Evolutionary conservation across 2,797 vertebrate genomes (phyloP).

Genomic region (Dallia pectoralis): DNA sequence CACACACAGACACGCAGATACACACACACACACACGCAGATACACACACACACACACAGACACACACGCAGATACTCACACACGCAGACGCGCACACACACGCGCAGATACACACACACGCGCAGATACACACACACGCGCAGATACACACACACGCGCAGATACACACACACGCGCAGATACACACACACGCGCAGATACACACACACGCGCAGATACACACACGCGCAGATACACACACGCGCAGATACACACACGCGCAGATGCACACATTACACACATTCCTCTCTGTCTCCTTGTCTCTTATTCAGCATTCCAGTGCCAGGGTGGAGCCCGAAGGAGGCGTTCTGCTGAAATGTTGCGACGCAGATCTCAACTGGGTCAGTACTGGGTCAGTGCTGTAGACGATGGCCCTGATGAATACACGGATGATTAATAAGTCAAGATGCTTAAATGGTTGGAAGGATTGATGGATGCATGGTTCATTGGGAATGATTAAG

Average conservation of each 20-base stretch:
- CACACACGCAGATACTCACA: too few species aligned
- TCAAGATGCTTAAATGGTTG: not conserved
- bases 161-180: not conserved
- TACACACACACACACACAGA: not conserved
- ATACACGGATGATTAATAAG: not conserved
- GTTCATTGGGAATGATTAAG: not conserved
- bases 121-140: not conserved
- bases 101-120: not conserved
- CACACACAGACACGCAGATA: not conserved
- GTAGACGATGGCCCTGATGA: not conserved
- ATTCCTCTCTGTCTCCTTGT: not conserved
- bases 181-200: not conserved
- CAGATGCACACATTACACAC: too few species aligned
- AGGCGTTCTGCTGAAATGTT: slow-evolving; percentile 66
- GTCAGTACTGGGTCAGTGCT: slow-evolving; percentile 72
- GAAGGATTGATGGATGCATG: too few species aligned
- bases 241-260: not conserved
- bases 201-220: not conserved
- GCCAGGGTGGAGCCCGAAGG: slow-evolving; percentile 52
- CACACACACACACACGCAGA: not conserved
- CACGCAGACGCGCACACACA: too few species aligned
- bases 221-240: not conserved
- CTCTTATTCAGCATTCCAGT: slow-evolving; percentile 49
- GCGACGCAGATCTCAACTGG: slow-evolving; percentile 58
- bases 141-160: too few species aligned